phyloP scores from a whole-genome alignment of 2,113 vertebrate genomes.

The Sciurus niger region DNA sequence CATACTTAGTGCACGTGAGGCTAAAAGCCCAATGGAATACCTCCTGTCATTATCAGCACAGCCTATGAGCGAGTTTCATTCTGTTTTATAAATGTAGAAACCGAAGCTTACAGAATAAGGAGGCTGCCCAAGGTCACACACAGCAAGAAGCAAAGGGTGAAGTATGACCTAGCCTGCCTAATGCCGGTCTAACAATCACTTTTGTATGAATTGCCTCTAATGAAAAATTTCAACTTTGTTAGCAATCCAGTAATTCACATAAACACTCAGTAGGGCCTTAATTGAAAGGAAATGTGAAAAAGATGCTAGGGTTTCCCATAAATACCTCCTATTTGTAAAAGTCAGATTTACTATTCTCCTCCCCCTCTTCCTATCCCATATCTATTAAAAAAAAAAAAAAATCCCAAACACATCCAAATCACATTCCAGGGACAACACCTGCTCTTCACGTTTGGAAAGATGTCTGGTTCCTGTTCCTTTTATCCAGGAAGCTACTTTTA shows the following conservation, averaged over 20 bases:
- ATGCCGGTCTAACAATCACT: neutral
- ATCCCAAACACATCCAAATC: slow-evolving; percentile 37
- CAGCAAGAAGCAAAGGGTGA: neutral
- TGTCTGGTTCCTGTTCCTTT: neutral
- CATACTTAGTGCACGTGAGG: neutral
- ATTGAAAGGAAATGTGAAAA: neutral
- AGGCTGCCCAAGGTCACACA: neutral
- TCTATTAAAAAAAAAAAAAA: slow-evolving; percentile 17
- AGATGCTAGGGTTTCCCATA: neutral
- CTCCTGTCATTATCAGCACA: neutral
- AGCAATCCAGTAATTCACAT: neutral
- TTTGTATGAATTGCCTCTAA: neutral
- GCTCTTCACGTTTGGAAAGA: slow-evolving; percentile 1
- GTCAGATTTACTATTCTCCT: slow-evolving; percentile 28
- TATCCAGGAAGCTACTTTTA: neutral
- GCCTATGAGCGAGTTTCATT: neutral
- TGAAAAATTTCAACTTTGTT: neutral
- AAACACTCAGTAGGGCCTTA: slow-evolving; percentile 22
- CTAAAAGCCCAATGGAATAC: neutral
- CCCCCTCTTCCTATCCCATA: neutral
- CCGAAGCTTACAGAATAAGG: neutral
- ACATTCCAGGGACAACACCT: neutral
- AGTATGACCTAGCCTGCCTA: neutral
- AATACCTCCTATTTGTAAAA: neutral
- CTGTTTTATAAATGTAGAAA: slow-evolving; percentile 10